Evolutionary conservation across 2,797 vertebrate species (phyloP).

Genomic region (Cynopterus sphinx): DNA sequence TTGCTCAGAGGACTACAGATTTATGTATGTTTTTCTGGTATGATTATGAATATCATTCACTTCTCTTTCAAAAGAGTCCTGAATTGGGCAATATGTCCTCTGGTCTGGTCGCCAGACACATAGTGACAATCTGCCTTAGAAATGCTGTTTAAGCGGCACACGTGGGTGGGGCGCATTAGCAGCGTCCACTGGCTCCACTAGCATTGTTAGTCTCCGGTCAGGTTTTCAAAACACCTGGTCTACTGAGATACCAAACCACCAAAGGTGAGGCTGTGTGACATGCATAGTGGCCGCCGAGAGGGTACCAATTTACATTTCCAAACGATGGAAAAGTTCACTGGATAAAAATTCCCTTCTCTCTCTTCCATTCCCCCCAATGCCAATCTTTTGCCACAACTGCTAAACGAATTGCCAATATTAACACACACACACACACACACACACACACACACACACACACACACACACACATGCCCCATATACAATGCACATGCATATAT

Average conservation of each 20-base stretch:
- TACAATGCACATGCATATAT: neutral
- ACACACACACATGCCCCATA: neutral
- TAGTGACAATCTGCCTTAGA: rapidly evolving
- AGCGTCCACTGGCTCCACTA: no score
- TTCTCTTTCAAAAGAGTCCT: neutral
- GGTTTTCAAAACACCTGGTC: neutral
- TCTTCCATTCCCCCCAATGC: neutral
- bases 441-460: neutral
- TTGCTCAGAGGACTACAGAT: neutral
- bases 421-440: neutral
- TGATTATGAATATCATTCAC: neutral
- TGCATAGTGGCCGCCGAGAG: rapidly evolving
- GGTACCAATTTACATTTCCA: neutral
- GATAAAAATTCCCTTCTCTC: neutral
- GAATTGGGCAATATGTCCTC: neutral
- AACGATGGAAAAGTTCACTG: neutral
- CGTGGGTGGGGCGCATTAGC: rapidly evolving
- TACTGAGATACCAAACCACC: neutral
- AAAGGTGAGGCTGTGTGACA: neutral
- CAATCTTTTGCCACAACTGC: neutral
- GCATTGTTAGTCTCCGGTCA: neutral
- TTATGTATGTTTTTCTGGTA: neutral
- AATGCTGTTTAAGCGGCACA: rapidly evolving
- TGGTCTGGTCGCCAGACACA: neutral
- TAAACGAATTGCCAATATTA: neutral